Base-by-base conservation (phyloP, 2,797 vertebrate genomes). In the Geotrypetes seraphini region DNA sequence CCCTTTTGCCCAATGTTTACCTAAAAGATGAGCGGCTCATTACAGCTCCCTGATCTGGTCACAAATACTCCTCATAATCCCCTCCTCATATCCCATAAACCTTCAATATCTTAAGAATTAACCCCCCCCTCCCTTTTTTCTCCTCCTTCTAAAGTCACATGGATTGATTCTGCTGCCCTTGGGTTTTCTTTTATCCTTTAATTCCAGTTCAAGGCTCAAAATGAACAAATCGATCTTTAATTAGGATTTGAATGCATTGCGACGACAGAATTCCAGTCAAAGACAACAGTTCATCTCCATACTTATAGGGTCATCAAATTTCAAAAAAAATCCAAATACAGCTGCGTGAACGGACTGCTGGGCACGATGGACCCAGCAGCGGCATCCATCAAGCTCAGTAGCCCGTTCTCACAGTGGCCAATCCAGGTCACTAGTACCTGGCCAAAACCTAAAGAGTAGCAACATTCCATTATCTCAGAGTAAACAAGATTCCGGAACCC, bases 31-130 rank as follows among this genome's bases (percentile, higher is more conserved):
- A 96, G 79, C 83, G n/a, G n/a, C n/a, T n/a, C n/a, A n/a, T n/a
- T n/a, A n/a, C n/a, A n/a, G n/a, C n/a, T n/a, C 79, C 85, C 87
- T 89, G 89, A 88, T 86, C 79, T 80, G 66, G 74, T 84, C 86
- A 92, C 94, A 89, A 95, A 91, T 92, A 94, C 91, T 92, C 85
- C 78, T n/a, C 88, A n/a, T 91, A 94, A 97, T 91, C 91, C 83
- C 64, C 71, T 73, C 73, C 81, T 77, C 66, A 76, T 50, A 74
- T 75, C 81, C 81, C 79, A 75, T 76, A 82, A 85, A 79, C 73
- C 74, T 43, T 22, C 25, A 49, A 54, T 69, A 68, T 78, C 67
- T 71, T 40, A n/a, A 57, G 67, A 75, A 69, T 61, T 64, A 76
- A 71, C 75, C 76, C 79, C 75, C 76, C 79, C 75, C 70, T 64